These are phyloP conservation scores for Acanthurus leucopareius DNA, from an alignment of 2,797 vertebrate species.

Conservation along the genomic window DNA sequence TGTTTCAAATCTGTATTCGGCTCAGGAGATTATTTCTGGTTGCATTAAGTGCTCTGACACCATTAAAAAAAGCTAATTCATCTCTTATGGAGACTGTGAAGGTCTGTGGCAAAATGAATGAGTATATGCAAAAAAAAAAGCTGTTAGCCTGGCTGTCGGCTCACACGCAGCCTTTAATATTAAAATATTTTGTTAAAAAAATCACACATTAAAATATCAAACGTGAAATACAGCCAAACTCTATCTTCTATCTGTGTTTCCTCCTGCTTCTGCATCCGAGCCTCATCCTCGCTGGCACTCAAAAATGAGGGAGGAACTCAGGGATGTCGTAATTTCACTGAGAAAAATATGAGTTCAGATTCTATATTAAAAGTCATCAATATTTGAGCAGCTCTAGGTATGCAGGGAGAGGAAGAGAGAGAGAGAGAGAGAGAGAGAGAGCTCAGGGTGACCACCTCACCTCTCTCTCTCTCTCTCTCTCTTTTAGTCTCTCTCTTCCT, in stretches of 20 bases:
- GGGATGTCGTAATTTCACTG: constrained; percentile 65
- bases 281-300: constrained; percentile 25
- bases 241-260: background rate
- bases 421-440: constrained; percentile 33
- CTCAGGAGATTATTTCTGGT: constrained; percentile 17
- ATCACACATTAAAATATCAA: background rate
- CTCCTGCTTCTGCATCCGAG: background rate
- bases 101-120: background rate
- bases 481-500: background rate
- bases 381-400: constrained; percentile 74
- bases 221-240: background rate
- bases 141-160: too few relatives aligned
- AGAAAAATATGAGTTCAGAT: constrained; percentile 76
- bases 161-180: background rate
- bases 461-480: background rate
- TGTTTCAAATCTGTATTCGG: constrained; percentile 2
- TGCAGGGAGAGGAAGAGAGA: constrained; percentile 44
- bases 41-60: background rate
- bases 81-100: background rate
- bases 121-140: background rate
- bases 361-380: constrained; percentile 83
- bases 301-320: constrained; percentile 41
- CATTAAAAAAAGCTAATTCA: constrained; percentile 4
- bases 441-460: constrained; percentile 59
- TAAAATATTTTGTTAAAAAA: background rate